A percentile compares a stretch with the other conserved stretches of the same genome.
phyloP scores from a whole-genome alignment of 2,888 invertebrate genomes.

The Diaphora mendica region DNA sequence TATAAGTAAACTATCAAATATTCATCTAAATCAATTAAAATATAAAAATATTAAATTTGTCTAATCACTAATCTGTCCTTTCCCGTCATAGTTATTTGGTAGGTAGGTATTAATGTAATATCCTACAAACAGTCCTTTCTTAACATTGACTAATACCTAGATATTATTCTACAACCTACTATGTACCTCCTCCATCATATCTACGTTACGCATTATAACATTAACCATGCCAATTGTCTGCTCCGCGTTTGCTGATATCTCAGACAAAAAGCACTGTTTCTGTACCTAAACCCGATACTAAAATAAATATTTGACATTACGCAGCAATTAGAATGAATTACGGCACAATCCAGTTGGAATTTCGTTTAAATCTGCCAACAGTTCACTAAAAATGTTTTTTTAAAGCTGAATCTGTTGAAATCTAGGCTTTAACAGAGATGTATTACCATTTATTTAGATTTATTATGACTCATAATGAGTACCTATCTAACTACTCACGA shows the following conservation, averaged over 20 bases:
- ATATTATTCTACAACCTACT: constrained; percentile 25
- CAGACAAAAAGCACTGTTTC: constrained; percentile 29
- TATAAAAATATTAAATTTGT: neutral
- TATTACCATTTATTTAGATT: constrained; percentile 8
- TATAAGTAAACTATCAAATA: neutral
- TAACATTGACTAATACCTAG: constrained; percentile 13
- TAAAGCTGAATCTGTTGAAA: neutral
- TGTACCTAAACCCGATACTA: constrained; percentile 14
- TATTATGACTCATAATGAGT: neutral
- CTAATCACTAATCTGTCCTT: neutral
- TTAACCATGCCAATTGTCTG: constrained; percentile 49
- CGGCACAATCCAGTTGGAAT: constrained; percentile 12
- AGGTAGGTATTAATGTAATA: too few relatives aligned
- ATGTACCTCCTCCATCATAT: constrained; percentile 39
- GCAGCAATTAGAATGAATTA: constrained; percentile 20
- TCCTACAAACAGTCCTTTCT: too few relatives aligned
- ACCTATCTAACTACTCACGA: neutral
- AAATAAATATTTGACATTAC: constrained; percentile 21
- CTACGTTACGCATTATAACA: constrained; percentile 48
- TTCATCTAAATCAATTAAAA: neutral
- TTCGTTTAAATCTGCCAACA: constrained; percentile 12
- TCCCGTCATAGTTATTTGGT: neutral
- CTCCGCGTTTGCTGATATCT: constrained; percentile 45
- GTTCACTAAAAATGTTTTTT: constrained; percentile 3
- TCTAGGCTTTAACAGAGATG: neutral